Conservation (phyloP, 1,140 invertebrate species). For the Cataglyphis hispanica region DNA sequence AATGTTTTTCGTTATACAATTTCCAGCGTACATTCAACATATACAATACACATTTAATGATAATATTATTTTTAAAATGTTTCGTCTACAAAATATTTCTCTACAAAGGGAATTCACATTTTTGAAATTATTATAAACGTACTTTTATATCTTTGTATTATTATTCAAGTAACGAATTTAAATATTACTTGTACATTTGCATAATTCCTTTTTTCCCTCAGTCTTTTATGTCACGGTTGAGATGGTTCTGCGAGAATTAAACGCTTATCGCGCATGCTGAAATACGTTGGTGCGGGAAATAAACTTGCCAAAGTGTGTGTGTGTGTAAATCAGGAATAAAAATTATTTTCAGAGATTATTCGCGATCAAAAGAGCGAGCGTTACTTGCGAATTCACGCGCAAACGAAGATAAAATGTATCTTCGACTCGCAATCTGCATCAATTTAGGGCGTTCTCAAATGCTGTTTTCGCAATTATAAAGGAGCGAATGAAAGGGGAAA, state of each 20-base stretch:
- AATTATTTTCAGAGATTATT: slow-evolving; percentile 20
- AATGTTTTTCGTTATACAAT: slow-evolving; percentile 7
- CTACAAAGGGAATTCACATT: background rate
- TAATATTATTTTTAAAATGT: slow-evolving; percentile 17
- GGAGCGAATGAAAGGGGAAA: background rate
- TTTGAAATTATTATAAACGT: slow-evolving; percentile 1
- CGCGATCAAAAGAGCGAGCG: background rate
- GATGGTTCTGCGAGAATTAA: slow-evolving; percentile 40
- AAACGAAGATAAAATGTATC: background rate
- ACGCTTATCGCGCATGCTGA: slow-evolving; percentile 19
- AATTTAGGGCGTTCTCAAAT: background rate
- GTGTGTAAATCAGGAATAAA: slow-evolving; percentile 14
- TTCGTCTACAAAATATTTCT: background rate
- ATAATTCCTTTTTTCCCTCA: background rate
- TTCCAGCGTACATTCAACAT: background rate
- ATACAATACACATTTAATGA: background rate
- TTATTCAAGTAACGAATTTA: slow-evolving; percentile 34
- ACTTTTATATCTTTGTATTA: background rate
- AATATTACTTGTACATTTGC: slow-evolving; percentile 20
- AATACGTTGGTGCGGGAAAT: background rate
- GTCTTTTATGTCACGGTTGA: slow-evolving; percentile 44
- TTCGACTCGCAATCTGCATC: background rate
- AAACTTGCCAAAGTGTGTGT: background rate
- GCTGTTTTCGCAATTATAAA: slow-evolving; percentile 33
- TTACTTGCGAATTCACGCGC: background rate